Evolutionary conservation across 92 coral and sea anemone species (phyloP), one percentile per base, ranked within the genome.

Genomic region (Nematostella vectensis): DNA sequence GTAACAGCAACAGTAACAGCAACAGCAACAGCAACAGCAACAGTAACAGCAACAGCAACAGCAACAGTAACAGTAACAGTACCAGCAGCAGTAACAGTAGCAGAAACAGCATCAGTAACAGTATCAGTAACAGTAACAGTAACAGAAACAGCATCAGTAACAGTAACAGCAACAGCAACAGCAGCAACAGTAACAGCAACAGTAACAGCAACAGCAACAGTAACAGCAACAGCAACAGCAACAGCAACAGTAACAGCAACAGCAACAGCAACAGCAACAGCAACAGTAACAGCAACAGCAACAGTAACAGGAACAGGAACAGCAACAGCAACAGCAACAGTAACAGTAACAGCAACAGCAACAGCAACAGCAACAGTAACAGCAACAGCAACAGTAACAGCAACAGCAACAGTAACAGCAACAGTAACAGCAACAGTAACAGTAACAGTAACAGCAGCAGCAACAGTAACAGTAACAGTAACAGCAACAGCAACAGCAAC

Each of bases 1-100:
- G 44, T 47, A 54, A 25, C 51, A 20, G 22, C 58, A 57, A 44
- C 57, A 1, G 4, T n/a, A 37, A 29, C 68, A 59, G 31, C 55
- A 27, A 31, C 43, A 20, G n/a, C 65, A 26, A 23, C 58, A 27
- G 47, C 67, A 40, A 38, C 36, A 29, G 1, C 39, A 45, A 29
- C 31, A 25, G 20, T 57, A 36, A 16, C 50, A 27, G 47, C 48
- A 63, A 33, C 50, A 30, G 20, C 29, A 22, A 20, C 52, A 36
- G 2, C 25, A 30, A 31, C 42, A 39, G 58, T 47, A 39, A 48
- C 54, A 36, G 29, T 24, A 27, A 26, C 55, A 29, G 26, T 18
- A 16, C 6, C 63, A 60, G 25, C 65, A 45, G 44, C 63, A 36
- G 42, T 8, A 8, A 15, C 15, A 36, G 42, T 15, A 36, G 42